phyloP scores from a whole-genome alignment of 2,888 invertebrate genomes.

The Drosophila sordidula region DNA sequence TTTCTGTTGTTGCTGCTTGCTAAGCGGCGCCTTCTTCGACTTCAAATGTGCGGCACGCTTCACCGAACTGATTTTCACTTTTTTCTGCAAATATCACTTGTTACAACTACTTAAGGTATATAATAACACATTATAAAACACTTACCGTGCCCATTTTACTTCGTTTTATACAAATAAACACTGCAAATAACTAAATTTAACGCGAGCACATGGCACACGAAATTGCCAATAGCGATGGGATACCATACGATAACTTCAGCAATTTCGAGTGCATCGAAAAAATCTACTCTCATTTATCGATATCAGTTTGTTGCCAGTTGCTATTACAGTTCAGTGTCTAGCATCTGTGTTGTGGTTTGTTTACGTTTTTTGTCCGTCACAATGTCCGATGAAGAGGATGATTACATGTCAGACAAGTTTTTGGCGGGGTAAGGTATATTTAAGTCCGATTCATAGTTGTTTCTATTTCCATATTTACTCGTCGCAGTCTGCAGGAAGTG shows the following conservation, averaged over 20 bases:
- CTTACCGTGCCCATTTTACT: conserved; percentile 63
- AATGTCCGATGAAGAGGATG: conserved; percentile 89
- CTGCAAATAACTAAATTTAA: conserved; percentile 3
- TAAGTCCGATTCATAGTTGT: fast-evolving
- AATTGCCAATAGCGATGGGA: conserved; percentile 31
- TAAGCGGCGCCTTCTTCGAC: conserved; percentile 80
- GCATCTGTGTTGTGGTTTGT: conserved; percentile 30
- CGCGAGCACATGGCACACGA: conserved; percentile 66
- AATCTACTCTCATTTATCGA: conserved; percentile 2
- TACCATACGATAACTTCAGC: not conserved
- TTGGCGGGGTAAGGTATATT: conserved; percentile 85
- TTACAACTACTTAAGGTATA: not conserved
- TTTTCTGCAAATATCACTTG: conserved; percentile 77
- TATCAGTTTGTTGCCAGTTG: not conserved
- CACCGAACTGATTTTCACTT: conserved; percentile 84
- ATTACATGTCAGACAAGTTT: conserved; percentile 91
- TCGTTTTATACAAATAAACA: conserved; percentile 9
- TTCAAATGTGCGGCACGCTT: conserved; percentile 84
- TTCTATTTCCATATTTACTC: not conserved
- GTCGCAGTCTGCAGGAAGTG: conserved; percentile 70
- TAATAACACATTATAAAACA: not conserved
- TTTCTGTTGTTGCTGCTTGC: conserved; percentile 83
- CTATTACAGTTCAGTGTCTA: conserved; percentile 28
- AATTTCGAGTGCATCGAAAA: not conserved
- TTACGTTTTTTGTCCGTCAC: conserved; percentile 33